Conservation (phyloP, 2,888 invertebrate species). For the Hydriomena furcata region DNA sequence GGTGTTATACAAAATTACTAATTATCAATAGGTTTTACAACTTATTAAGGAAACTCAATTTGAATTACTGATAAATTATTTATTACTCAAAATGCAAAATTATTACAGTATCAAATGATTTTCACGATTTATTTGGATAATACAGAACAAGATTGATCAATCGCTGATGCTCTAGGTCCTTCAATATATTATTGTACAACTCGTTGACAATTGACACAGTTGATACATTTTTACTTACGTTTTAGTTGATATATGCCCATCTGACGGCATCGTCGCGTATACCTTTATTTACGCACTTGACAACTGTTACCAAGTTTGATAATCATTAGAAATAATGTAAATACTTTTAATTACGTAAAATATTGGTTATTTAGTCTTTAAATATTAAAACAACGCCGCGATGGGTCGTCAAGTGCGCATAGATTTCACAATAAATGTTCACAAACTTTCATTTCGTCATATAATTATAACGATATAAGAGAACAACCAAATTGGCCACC, state of each 20-base stretch:
- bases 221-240: constrained; percentile 20
- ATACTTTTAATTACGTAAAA: too few relatives aligned
- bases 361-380: too few relatives aligned
- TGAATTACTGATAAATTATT: constrained; percentile 3
- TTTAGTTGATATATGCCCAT: constrained; percentile 24
- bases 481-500: too few relatives aligned
- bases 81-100: constrained; percentile 9
- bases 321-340: not conserved
- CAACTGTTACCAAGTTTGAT: not conserved
- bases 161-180: not conserved
- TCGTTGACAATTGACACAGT: not conserved
- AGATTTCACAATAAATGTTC: constrained; percentile 3
- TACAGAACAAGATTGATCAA: not conserved
- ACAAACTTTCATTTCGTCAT: not conserved
- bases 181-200: not conserved
- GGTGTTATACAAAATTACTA: constrained; percentile 1
- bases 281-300: constrained; percentile 16
- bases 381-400: not conserved
- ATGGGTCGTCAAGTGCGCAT: constrained; percentile 26
- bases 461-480: too few relatives aligned
- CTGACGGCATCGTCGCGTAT: constrained; percentile 19
- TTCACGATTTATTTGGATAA: not conserved
- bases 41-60: constrained; percentile 19
- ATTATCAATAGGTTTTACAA: constrained; percentile 8
- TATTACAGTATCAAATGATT: constrained; percentile 9